These are phyloP conservation scores for Enoplosus armatus DNA, from an alignment of 2,797 vertebrate species.

Conservation along the genomic window DNA sequence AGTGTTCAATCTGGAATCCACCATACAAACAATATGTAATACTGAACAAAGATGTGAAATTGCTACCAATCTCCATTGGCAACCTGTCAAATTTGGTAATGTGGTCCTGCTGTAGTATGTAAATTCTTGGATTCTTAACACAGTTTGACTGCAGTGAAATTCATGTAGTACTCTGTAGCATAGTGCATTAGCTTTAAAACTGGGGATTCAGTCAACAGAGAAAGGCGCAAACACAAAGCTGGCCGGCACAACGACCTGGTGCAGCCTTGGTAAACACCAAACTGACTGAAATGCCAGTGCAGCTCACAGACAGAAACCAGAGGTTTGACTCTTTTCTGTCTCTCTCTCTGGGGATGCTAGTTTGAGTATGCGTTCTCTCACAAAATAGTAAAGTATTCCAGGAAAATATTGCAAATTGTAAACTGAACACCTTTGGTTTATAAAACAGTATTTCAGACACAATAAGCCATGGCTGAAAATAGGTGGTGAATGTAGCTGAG, in stretches of 20 bases:
- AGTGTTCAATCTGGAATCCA: not conserved
- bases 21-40: not conserved
- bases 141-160: not conserved
- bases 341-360: not conserved
- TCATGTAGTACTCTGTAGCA: not conserved
- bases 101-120: not conserved
- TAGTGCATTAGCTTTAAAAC: constrained; percentile 29
- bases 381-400: not conserved
- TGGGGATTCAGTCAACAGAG: constrained; percentile 38
- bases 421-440: constrained; percentile 12
- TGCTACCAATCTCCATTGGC: constrained; percentile 4
- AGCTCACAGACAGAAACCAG: constrained; percentile 53
- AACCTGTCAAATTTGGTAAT: not conserved
- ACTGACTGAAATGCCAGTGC: constrained; percentile 59
- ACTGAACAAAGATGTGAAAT: not conserved
- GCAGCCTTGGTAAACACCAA: constrained; percentile 68
- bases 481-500: not conserved
- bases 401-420: not conserved
- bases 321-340: constrained; percentile 44
- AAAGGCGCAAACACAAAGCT: constrained; percentile 61
- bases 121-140: not conserved
- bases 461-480: not conserved
- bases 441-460: constrained; percentile 18
- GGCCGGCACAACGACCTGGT: constrained; percentile 67
- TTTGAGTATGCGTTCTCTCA: not conserved